These are phyloP conservation scores for Mola mola DNA, from an alignment of 2,113 vertebrate genomes.

Conservation along the genomic window DNA sequence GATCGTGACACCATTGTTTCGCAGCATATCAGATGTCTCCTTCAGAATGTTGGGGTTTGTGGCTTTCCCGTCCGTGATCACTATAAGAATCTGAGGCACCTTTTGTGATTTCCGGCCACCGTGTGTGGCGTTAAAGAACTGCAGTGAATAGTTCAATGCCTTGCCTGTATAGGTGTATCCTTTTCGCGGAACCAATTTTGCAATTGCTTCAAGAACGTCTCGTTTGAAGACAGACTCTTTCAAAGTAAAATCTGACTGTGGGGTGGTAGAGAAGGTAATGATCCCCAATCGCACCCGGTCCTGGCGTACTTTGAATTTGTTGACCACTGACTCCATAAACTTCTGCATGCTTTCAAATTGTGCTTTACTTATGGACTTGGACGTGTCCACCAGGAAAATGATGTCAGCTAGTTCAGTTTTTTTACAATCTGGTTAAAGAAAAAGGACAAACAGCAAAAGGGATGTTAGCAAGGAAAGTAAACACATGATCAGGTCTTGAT, in stretches of 20 bases:
- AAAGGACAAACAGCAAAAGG: not conserved
- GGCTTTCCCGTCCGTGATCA: slow-evolving; percentile 83
- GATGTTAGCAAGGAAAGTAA: too few relatives aligned
- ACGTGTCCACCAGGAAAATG: slow-evolving; percentile 84
- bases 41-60: slow-evolving; percentile 58
- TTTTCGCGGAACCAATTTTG: not conserved
- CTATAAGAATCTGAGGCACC: slow-evolving; percentile 79
- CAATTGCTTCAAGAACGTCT: slow-evolving; percentile 71
- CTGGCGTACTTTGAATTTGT: slow-evolving; percentile 75
- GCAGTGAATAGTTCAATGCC: slow-evolving; percentile 73
- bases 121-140: slow-evolving; percentile 64
- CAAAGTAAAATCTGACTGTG: slow-evolving; percentile 68
- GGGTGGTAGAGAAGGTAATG: slow-evolving; percentile 68
- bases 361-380: slow-evolving; percentile 47
- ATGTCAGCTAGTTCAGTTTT: slow-evolving; percentile 82
- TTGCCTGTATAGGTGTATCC: slow-evolving; percentile 76
- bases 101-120: slow-evolving; percentile 66
- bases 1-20: slow-evolving; percentile 59
- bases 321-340: slow-evolving; percentile 82
- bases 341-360: slow-evolving; percentile 77
- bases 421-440: slow-evolving; percentile 73
- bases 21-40: slow-evolving; percentile 50
- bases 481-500: not conserved
- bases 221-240: slow-evolving; percentile 59
- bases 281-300: slow-evolving; percentile 78